phyloP scores from a whole-genome alignment of 2,888 invertebrate species.

The Tridacna crocea region DNA sequence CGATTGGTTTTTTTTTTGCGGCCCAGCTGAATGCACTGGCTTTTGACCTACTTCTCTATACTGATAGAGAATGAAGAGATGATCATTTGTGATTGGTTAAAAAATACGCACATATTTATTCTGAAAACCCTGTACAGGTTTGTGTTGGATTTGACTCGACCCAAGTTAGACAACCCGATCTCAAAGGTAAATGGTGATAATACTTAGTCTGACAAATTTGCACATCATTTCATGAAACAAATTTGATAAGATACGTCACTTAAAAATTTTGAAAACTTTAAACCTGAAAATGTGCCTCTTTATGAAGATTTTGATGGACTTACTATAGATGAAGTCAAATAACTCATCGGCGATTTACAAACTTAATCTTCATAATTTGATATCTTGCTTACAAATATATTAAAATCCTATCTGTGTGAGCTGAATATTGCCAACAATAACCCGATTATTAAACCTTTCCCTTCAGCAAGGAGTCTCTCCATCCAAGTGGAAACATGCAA shows the following conservation, averaged over 20 bases:
- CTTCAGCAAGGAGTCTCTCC: slow-evolving; percentile 31
- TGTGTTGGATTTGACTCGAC: slow-evolving; percentile 38
- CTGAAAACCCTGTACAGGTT: slow-evolving; percentile 20
- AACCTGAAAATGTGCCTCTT: slow-evolving; percentile 30
- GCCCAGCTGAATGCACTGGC: too few relatives aligned
- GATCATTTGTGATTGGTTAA: too few relatives aligned
- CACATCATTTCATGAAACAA: slow-evolving; percentile 49
- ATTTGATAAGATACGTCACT: slow-evolving; percentile 25
- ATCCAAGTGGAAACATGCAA: slow-evolving; percentile 43
- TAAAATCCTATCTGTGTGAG: slow-evolving; percentile 10
- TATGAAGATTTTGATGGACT: slow-evolving; percentile 24
- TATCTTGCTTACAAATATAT: slow-evolving; percentile 32
- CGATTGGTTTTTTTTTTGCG: too few relatives aligned
- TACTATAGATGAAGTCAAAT: slow-evolving; percentile 31
- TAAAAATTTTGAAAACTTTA: slow-evolving; percentile 33
- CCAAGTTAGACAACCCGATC: slow-evolving; percentile 46
- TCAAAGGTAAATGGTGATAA: slow-evolving; percentile 16
- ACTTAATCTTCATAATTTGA: slow-evolving; percentile 38
- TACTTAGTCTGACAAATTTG: slow-evolving; percentile 37
- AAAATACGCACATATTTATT: too few relatives aligned
- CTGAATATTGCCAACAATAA: slow-evolving; percentile 31
- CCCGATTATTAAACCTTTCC: slow-evolving; percentile 27
- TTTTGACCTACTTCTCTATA: too few relatives aligned
- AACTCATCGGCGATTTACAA: slow-evolving; percentile 27
- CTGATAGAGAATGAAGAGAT: too few relatives aligned